Base-by-base conservation (phyloP, 37 sponge, comb jelly and placozoan species). In the Oopsacas minuta region DNA sequence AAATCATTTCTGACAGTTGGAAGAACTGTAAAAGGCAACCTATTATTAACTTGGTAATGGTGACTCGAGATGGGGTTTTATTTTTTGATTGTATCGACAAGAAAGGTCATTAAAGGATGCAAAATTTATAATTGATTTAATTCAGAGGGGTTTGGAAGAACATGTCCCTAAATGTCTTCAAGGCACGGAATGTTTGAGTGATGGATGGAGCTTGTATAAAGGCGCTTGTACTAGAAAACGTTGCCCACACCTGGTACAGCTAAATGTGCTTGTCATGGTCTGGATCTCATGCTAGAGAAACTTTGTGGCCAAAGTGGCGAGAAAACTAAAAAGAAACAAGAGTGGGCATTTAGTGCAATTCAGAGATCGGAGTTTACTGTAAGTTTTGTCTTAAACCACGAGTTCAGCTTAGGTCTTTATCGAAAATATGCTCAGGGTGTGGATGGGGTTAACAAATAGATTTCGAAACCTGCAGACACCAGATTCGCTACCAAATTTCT, bases 361-460 rank as follows among this genome's bases (percentile, higher is more conserved):
- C 7, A 12, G 75, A 61, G 75, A n/a, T 61, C 28, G 22, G 75
- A 61, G 28, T 61, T 3, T 20, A 61, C 28, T 61, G 22, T 61
- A n/a, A 3, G 22, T 3, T 61, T 61, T 12, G 75, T 61, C 28
- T 12, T 61, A n/a, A 61, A 61, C 28, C 75, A 61, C 75, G 75
- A 61, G 1, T 61, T 61, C 75, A 61, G 75, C 28, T 61, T 61
- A n/a, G 75, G 75, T 61, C 30, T 46, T 22, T 61, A 61, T 61
- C 75, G 49, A 8, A 42, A 42, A 12, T 61, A 25, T 3, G 30
- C 28, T 10, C 75, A 20, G 20, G 28, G 75, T 61, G 75, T 61
- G 22, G 30, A 61, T 61, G 75, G 75, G 20, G 75, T 61, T 10
- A 61, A 61, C 28, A 61, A 61, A 34, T 7, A 61, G 5, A 25